Evolutionary conservation across 2,888 invertebrate genomes (phyloP).

Genomic region (Merodon equestris): DNA sequence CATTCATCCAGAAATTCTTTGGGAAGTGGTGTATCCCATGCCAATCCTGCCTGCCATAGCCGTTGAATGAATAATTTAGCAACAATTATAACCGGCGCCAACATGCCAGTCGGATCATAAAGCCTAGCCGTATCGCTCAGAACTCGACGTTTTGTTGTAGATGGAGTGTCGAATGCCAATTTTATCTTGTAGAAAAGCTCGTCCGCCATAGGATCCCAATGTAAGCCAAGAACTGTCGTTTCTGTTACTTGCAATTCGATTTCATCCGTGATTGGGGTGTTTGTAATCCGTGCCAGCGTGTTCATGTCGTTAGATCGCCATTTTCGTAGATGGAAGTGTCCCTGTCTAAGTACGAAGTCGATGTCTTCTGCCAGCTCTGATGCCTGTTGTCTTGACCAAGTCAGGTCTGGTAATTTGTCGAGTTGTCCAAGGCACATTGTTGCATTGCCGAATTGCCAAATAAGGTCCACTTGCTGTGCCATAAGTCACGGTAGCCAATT

Average conservation of each 20-base stretch:
- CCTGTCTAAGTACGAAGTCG: constrained; percentile 13
- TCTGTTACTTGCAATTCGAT: constrained; percentile 13
- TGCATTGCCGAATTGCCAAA: constrained; percentile 41
- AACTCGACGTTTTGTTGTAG: constrained; percentile 31
- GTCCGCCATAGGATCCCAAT: constrained; percentile 13
- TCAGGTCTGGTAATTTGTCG: constrained; percentile 7
- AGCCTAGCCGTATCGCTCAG: constrained; percentile 16
- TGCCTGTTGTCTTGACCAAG: constrained; percentile 24
- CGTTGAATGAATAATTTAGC: constrained; percentile 38
- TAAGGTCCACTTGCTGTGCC: constrained; percentile 62
- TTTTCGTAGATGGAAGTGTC: constrained; percentile 34
- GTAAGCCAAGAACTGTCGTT: constrained; percentile 26
- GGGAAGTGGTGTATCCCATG: constrained; percentile 36
- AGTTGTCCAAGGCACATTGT: constrained; percentile 41
- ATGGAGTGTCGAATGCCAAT: constrained; percentile 25
- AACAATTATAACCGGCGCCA: constrained; percentile 47
- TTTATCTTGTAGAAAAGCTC: constrained; percentile 29
- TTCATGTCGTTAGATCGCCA: constrained; percentile 33
- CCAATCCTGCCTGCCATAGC: constrained; percentile 25
- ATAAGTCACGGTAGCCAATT: constrained; percentile 68
- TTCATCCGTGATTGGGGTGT: not conserved
- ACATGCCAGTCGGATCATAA: constrained; percentile 31
- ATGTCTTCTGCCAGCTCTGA: constrained; percentile 17
- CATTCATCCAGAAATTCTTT: constrained; percentile 28
- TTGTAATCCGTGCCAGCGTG: constrained; percentile 16